Conservation (phyloP, 2,113 vertebrate genomes). For the Promerops cafer region DNA sequence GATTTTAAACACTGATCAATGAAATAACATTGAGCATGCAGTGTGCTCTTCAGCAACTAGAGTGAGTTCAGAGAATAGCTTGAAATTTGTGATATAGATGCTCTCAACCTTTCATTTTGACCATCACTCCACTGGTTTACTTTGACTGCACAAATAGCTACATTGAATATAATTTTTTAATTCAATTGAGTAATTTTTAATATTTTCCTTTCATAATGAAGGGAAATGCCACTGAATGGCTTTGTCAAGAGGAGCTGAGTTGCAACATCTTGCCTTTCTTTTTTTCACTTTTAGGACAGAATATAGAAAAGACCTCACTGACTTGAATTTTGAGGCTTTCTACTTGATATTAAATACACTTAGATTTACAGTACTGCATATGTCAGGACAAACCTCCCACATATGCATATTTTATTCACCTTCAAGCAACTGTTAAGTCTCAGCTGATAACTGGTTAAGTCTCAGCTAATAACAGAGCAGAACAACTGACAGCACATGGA, state of each 20-base stretch:
- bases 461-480: background rate
- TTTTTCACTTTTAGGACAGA: background rate
- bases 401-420: background rate
- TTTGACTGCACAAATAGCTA: background rate
- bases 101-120: background rate
- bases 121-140: background rate
- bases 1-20: background rate
- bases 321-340: background rate
- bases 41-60: background rate
- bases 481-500: background rate
- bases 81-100: background rate
- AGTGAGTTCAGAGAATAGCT: background rate
- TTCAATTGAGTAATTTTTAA: background rate
- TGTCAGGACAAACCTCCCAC: background rate
- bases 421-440: background rate
- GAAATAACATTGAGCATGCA: background rate
- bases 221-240: background rate
- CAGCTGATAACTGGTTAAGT: background rate
- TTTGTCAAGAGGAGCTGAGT: background rate
- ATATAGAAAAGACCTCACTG: background rate
- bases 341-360: background rate
- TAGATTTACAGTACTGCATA: background rate
- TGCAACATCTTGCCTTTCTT: background rate
- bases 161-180: background rate
- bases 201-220: background rate